Conservation (phyloP, 2,113 vertebrate genomes). For the Sinocyclocheilus anophthalmus region DNA sequence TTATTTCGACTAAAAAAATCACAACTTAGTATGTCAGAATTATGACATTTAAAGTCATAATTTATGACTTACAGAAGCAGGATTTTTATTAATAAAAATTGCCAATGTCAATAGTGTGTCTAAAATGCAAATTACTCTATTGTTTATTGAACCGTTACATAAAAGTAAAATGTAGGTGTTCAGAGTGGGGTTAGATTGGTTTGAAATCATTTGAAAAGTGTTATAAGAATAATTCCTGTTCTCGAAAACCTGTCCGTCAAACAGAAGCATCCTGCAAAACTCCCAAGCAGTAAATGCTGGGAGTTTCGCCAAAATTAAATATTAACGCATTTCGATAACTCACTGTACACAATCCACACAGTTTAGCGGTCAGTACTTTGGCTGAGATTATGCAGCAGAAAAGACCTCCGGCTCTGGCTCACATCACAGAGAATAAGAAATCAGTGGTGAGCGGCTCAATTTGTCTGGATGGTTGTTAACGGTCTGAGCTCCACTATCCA, state of each 20-base stretch:
- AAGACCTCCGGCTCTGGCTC: not conserved
- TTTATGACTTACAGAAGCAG: too few relatives aligned
- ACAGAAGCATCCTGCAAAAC: not conserved
- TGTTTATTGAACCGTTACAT: too few relatives aligned
- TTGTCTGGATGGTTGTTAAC: constrained; percentile 21
- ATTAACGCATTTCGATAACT: constrained; percentile 1
- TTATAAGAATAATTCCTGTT: not conserved
- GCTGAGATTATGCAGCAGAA: constrained; percentile 7
- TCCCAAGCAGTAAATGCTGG: not conserved
- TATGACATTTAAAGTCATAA: too few relatives aligned
- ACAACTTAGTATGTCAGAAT: too few relatives aligned
- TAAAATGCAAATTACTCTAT: not conserved
- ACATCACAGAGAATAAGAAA: constrained; percentile 25
- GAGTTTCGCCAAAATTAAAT: constrained; percentile 17
- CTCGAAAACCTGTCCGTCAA: not conserved
- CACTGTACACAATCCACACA: not conserved
- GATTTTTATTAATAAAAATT: too few relatives aligned
- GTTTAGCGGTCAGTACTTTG: not conserved
- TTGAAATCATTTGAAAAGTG: not conserved
- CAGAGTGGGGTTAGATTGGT: too few relatives aligned
- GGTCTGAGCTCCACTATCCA: constrained; percentile 45
- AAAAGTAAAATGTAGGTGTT: too few relatives aligned
- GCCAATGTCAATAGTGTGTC: not conserved
- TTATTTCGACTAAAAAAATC: too few relatives aligned
- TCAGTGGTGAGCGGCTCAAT: constrained; percentile 11